Evolutionary conservation across 2,113 vertebrate species (phyloP).

Genomic region (Brachirus orientalis): DNA sequence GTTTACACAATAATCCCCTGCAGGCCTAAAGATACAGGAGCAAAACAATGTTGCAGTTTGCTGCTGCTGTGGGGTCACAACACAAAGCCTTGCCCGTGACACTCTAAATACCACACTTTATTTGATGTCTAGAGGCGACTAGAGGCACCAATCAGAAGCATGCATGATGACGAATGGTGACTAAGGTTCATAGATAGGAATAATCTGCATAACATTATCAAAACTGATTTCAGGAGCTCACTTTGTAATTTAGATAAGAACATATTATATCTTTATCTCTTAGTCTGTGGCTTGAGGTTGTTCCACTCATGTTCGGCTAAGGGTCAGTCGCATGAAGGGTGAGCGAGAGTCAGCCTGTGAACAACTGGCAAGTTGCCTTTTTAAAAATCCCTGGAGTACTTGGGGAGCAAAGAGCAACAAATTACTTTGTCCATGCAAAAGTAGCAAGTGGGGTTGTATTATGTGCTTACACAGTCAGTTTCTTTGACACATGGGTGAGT

Average conservation of each 20-base stretch:
- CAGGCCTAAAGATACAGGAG: conserved; percentile 23
- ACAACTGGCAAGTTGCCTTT: too few relatives aligned
- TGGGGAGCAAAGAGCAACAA: neutral
- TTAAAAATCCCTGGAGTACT: neutral
- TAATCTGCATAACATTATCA: neutral
- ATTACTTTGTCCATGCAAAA: neutral
- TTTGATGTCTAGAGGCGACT: neutral
- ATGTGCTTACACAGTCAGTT: too few relatives aligned
- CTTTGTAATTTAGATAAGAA: neutral
- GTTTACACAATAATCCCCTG: conserved; percentile 23
- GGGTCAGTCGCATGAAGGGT: too few relatives aligned
- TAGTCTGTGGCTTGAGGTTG: neutral
- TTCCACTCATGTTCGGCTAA: neutral
- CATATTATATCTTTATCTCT: neutral
- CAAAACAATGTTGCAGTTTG: conserved; percentile 7
- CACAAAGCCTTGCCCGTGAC: neutral
- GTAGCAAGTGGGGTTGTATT: too few relatives aligned
- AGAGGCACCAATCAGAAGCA: neutral
- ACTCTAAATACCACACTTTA: neutral
- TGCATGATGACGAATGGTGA: neutral
- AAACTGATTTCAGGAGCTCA: neutral
- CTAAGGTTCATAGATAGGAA: neutral
- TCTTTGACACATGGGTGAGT: too few relatives aligned
- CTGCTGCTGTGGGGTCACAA: neutral
- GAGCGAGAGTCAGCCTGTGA: too few relatives aligned